A percentile compares a stretch with the other conserved stretches of the same genome.
Evolutionary conservation across 2,113 vertebrate species (phyloP).

Genomic region (Phoenicopterus ruber): DNA sequence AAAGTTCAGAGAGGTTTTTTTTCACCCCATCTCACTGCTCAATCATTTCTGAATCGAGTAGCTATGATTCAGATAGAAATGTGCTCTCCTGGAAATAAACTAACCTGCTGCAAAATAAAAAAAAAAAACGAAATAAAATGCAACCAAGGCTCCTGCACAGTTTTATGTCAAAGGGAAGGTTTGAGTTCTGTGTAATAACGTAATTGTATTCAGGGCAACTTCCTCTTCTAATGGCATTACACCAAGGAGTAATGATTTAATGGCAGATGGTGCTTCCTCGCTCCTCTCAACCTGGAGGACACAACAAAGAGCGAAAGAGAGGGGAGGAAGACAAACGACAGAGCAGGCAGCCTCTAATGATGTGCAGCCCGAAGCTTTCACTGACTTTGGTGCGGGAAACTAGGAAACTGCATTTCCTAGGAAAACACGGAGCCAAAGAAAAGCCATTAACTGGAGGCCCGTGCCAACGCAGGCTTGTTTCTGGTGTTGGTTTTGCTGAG

Average conservation of each 20-base stretch:
- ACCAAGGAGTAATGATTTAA: neutral
- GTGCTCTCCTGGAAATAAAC: neutral
- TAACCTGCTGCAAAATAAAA: neutral
- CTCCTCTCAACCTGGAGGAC: neutral
- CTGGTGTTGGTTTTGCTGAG: neutral
- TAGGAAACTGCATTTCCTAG: neutral
- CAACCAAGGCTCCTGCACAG: neutral
- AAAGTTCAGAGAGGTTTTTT: neutral
- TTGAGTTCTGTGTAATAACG: neutral
- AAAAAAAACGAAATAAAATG: neutral
- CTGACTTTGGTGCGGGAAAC: neutral
- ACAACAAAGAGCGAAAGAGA: neutral
- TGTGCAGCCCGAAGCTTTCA: neutral
- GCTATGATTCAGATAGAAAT: neutral
- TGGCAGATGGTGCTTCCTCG: neutral
- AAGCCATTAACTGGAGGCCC: neutral
- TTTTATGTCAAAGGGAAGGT: neutral
- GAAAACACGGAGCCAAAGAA: neutral
- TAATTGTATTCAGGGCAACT: neutral
- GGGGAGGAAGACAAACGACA: neutral
- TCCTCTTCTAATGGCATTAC: neutral
- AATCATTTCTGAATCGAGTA: neutral
- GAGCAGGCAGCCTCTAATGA: neutral
- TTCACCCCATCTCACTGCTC: neutral
- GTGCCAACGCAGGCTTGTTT: fast-evolving